phyloP scores from a whole-genome alignment of 2,797 vertebrate species.

The Smutsia temminckii region DNA sequence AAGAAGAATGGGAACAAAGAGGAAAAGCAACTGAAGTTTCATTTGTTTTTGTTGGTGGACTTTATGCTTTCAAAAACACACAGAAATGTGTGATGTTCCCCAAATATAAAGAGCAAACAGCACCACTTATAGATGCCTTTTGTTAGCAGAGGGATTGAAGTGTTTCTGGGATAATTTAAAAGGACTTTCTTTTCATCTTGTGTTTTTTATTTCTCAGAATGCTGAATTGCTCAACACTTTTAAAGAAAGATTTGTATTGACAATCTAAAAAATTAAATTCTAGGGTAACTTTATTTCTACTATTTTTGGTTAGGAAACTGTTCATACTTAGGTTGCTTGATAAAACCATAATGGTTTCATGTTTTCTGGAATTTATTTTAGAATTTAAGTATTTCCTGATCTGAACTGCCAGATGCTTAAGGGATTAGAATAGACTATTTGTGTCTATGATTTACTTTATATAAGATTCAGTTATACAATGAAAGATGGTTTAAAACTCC shows the following conservation, averaged over 20 bases:
- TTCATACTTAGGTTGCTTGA: constrained; percentile 45
- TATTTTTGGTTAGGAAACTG: constrained; percentile 42
- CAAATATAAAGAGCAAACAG: background rate
- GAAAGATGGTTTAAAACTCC: constrained; percentile 28
- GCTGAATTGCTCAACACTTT: background rate
- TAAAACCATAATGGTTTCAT: constrained; percentile 43
- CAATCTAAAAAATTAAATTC: constrained; percentile 46
- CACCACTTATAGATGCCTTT: background rate
- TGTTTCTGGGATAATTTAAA: background rate
- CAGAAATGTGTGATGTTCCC: background rate
- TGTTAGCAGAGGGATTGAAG: background rate
- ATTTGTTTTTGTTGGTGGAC: background rate
- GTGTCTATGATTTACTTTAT: background rate
- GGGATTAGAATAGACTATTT: constrained; percentile 27
- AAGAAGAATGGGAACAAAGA: constrained; percentile 29
- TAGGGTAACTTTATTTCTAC: background rate
- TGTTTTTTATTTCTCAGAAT: constrained; percentile 38
- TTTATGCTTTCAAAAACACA: background rate
- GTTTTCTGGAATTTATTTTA: constrained; percentile 54
- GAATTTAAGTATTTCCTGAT: constrained; percentile 56
- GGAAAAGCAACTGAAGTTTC: background rate
- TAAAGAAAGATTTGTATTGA: background rate
- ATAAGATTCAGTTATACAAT: background rate
- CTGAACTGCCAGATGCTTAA: background rate
- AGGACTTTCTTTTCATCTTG: constrained; percentile 16